Evolutionary conservation across 2,113 vertebrate species (phyloP).

Genomic region (Xenotilapia leptura): DNA sequence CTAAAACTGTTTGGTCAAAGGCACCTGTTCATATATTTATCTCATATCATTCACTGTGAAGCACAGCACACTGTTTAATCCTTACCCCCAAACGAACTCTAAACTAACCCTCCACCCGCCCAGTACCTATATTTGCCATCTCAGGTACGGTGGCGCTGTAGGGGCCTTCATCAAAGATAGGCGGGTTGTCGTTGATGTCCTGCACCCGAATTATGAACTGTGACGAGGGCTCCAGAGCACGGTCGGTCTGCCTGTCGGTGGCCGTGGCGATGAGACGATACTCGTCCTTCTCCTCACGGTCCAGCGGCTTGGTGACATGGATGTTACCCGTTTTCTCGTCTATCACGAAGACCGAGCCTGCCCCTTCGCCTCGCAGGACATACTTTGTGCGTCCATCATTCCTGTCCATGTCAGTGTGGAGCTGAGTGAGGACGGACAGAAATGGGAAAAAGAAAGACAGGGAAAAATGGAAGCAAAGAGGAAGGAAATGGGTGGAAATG

Average conservation of each 20-base stretch:
- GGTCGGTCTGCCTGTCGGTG: slow-evolving; percentile 83
- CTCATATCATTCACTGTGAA: neutral
- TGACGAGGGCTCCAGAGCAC: slow-evolving; percentile 85
- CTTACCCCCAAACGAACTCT: neutral
- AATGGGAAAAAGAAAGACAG: neutral
- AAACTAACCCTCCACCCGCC: neutral
- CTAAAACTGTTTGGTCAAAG: neutral
- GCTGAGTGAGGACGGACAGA: slow-evolving; percentile 45
- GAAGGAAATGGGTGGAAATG: neutral
- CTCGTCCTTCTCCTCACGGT: slow-evolving; percentile 88
- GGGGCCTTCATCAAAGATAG: slow-evolving; percentile 81
- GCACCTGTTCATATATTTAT: neutral
- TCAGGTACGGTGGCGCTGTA: slow-evolving; percentile 85
- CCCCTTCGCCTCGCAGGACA: slow-evolving; percentile 85
- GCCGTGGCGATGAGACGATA: slow-evolving; percentile 85
- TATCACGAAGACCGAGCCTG: slow-evolving; percentile 88
- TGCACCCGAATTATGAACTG: slow-evolving; percentile 91
- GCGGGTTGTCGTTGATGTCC: slow-evolving; percentile 91
- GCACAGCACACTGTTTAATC: neutral
- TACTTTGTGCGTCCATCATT: slow-evolving; percentile 87
- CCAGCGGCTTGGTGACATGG: slow-evolving; percentile 88
- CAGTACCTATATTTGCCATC: slow-evolving; percentile 85
- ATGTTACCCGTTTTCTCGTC: slow-evolving; percentile 92
- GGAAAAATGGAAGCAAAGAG: neutral
- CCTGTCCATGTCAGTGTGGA: slow-evolving; percentile 87